These are phyloP conservation scores for Pseudopipra pipra DNA, from an alignment of 2,113 vertebrate genomes.

Conservation along the genomic window DNA sequence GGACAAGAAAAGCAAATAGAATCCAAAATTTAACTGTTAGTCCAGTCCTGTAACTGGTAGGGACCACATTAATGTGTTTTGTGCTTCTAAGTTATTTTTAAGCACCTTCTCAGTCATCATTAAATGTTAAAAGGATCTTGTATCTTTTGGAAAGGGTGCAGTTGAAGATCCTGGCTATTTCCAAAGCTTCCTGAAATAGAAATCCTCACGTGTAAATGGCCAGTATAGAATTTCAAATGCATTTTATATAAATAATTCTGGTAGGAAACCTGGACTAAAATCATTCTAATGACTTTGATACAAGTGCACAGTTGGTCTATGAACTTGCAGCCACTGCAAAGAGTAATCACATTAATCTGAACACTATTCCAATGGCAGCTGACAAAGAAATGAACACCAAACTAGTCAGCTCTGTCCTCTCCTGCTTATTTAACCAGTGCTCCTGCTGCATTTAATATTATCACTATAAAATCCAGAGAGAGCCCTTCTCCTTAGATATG, in stretches of 20 bases:
- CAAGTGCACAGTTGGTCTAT: conserved; percentile 47
- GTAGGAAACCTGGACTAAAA: conserved; percentile 42
- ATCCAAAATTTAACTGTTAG: background rate
- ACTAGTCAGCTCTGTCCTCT: background rate
- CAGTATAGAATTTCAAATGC: conserved; percentile 54
- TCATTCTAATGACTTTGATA: conserved; percentile 44
- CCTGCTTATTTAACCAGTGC: conserved; percentile 5
- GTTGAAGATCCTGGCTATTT: conserved; percentile 52
- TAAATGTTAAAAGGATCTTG: conserved; percentile 67
- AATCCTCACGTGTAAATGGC: conserved; percentile 54
- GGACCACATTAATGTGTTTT: background rate
- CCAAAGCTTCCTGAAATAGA: conserved; percentile 60
- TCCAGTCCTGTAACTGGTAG: background rate
- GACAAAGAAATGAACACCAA: conserved; percentile 34
- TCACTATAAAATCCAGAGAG: background rate
- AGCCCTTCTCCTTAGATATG: background rate
- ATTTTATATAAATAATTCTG: conserved; percentile 57
- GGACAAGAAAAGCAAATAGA: background rate
- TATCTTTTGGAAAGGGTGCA: conserved; percentile 50
- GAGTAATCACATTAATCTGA: conserved; percentile 33
- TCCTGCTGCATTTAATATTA: background rate
- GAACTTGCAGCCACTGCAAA: conserved; percentile 9
- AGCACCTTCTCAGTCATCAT: conserved; percentile 48
- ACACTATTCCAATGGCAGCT: conserved; percentile 23
- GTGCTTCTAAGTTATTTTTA: conserved; percentile 51